Evolutionary conservation across 2,888 invertebrate genomes (phyloP), one percentile per base, ranked within the genome.

Genomic region (Exocentrus adspersus): DNA sequence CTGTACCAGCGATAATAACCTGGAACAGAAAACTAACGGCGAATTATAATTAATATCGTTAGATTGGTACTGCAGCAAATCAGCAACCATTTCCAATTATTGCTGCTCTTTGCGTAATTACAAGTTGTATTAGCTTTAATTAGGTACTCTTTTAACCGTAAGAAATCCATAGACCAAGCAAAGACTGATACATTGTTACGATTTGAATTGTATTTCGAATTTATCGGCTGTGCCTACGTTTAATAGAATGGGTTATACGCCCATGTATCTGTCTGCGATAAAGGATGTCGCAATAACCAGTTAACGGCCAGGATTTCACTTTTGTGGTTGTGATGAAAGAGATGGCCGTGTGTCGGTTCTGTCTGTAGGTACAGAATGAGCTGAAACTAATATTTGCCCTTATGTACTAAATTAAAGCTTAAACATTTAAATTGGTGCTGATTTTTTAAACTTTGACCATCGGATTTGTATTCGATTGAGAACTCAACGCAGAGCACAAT

Each of bases 231-330:
- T 17, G 46, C n/a, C 10, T 12, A 28, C 9, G 24, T 43, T 42
- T 14, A 54, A 28, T 54, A 6, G n/a, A 43, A 54, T 54, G 24
- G 17, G 17, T 45, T 16, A 14, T 28, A 42, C 59, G 17, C 50
- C 59, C 51, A 51, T 51, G 42, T 17, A 43, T 30, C 51, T 28
- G 50, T 58, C 58, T 58, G 19, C 50, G 42, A 51, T 59, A 59
- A 42, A 43, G 5, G 51, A 51, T 51, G 51, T 50, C 16, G 51
- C 51, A 51, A 43, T 51, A 37, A 20, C 37, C 42, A 28, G 59
- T 30, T 41, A 42, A 42, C 42, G 16, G n/a, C n/a, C 30, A 51
- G 43, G 24, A 48, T 58, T 58, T 58, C 59, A 59, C 59, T 59
- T 43, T 59, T 59, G 51, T 59, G 19, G 12, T 24, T 30, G 50